Evolutionary conservation across 2,888 invertebrate genomes (phyloP), one percentile per base, ranked within the genome.

Genomic region (Lithosia quadra): DNA sequence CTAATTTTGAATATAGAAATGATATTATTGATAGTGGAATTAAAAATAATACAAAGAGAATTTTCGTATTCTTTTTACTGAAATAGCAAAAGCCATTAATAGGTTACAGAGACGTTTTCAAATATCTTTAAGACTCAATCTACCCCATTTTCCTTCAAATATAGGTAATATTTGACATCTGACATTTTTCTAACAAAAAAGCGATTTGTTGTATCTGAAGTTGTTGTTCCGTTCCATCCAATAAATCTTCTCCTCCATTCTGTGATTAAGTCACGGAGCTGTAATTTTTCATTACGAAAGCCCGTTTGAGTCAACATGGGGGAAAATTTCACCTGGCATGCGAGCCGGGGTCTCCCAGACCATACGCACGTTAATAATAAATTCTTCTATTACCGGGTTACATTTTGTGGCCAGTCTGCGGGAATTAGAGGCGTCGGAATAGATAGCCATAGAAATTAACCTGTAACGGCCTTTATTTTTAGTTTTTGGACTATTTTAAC

Each of bases 211-310:
- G 71, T 57, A 68, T 68, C 63, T 73, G 69, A 77, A 79, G 74
- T 73, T 73, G 75, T 66, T 77, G 73, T 77, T 73, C 69, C 65
- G n/a, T n/a, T n/a, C n/a, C n/a, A 65, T 53, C 39, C 68, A 77
- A 80, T 80, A 80, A 78, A 80, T 81, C 79, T 72, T 74, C 63
- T 9, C 34, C 67, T 69, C 72, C 77, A 70, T 76, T 81, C 79
- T 67, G 79, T 84, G 81, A 84, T 84, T 81, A 85, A 82, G 81
- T 77, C 74, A 79, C 69, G 74, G 76, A 79, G 79, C 72, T 85
- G 87, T 88, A 86, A 88, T 87, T 88, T 88, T 88, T 89, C 85
- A 88, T 87, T 87, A 87, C 78, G 75, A 68, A 79, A 79, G 77
- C 80, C 75, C 67, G 74, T 82, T 78, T 82, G 77, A 78, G 75